phyloP scores from a whole-genome alignment of 92 coral and sea anemone genomes.

The Porites divaricata region DNA sequence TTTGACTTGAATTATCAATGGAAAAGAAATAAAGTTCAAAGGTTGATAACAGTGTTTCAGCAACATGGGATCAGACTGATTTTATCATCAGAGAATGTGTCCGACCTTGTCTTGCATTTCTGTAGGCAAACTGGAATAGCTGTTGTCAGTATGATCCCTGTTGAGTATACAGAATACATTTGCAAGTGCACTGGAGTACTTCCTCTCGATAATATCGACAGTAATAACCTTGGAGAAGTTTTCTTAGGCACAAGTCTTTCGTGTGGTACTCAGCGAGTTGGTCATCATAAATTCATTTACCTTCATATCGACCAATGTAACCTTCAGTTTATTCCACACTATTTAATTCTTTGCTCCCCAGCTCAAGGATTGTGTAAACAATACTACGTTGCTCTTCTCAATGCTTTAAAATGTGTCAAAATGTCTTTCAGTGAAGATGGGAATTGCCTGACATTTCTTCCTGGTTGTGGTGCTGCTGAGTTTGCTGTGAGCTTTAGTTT shows the following conservation, averaged over 20 bases:
- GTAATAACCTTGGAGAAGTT: constrained; percentile 24
- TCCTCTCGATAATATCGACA: constrained; percentile 58
- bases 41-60: constrained; percentile 50
- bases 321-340: constrained; percentile 23
- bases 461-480: constrained; percentile 87
- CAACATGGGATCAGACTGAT: constrained; percentile 67
- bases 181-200: constrained; percentile 67
- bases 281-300: constrained; percentile 63
- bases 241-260: constrained; percentile 66
- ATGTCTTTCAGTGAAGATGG: constrained; percentile 70
- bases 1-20: constrained; percentile 55
- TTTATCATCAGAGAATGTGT: constrained; percentile 70
- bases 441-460: constrained; percentile 40
- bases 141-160: constrained; percentile 85
- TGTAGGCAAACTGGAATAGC: constrained; percentile 81
- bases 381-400: constrained; percentile 71
- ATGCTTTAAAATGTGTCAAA: constrained; percentile 71
- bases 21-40: constrained; percentile 49
- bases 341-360: constrained; percentile 83
- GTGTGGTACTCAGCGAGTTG: constrained; percentile 63
- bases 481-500: constrained; percentile 65
- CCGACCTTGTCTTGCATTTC: constrained; percentile 74
- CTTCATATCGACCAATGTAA: background rate
- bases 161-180: constrained; percentile 64
- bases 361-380: constrained; percentile 80